Conservation (phyloP, 2,113 vertebrate genomes). For the Phylloscopus trochiloides region DNA sequence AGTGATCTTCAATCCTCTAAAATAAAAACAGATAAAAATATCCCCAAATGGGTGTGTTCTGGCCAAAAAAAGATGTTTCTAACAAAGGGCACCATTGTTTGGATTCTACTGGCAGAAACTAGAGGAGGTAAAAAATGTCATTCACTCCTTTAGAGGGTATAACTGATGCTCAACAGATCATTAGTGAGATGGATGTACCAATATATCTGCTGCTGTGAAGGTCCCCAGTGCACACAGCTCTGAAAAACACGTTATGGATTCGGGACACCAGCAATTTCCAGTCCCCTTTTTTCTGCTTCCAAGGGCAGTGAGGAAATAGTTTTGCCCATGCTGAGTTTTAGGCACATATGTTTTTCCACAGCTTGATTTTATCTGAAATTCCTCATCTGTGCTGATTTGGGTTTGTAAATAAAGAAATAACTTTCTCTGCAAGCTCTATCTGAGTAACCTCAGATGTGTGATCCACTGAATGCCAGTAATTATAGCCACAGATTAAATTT, state of each 20-base stretch:
- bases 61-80: background rate
- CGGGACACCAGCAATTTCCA: background rate
- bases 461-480: background rate
- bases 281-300: background rate
- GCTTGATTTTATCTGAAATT: background rate
- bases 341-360: background rate
- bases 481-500: background rate
- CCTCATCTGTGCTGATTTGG: background rate
- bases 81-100: background rate
- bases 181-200: conserved; percentile 50
- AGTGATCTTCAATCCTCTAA: background rate
- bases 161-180: conserved; percentile 55
- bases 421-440: background rate
- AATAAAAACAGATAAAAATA: background rate
- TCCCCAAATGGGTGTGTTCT: background rate
- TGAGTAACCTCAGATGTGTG: background rate
- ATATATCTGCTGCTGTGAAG: conserved; percentile 57
- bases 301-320: conserved; percentile 5
- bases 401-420: conserved; percentile 9
- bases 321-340: background rate
- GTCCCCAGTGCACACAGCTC: conserved; percentile 36
- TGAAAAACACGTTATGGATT: conserved; percentile 23
- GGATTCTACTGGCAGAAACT: background rate
- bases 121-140: background rate
- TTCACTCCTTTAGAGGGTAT: conserved; percentile 23